These are phyloP conservation scores for Pica pica DNA, from an alignment of 2,113 vertebrate species.

Conservation along the genomic window DNA sequence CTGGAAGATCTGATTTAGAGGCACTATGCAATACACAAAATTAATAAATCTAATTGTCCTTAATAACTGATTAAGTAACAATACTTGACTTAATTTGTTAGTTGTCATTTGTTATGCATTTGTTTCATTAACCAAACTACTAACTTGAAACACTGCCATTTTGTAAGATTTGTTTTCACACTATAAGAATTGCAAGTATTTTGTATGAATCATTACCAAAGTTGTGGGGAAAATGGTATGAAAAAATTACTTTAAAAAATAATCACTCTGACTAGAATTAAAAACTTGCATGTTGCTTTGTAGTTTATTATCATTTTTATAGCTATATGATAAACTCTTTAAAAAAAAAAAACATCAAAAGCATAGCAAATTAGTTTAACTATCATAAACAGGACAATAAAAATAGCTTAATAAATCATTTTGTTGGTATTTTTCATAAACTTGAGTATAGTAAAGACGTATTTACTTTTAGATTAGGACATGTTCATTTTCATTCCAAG, in stretches of 20 bases:
- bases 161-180: not conserved
- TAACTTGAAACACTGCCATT: not conserved
- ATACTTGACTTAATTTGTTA: not conserved
- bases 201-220: not conserved
- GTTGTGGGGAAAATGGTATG: not conserved
- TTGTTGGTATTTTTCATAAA: not conserved
- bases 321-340: not conserved
- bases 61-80: not conserved
- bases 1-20: not conserved
- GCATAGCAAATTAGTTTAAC: not conserved
- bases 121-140: not conserved
- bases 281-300: not conserved
- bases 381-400: not conserved
- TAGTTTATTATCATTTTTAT: conserved; percentile 2
- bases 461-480: not conserved
- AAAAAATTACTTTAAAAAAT: not conserved
- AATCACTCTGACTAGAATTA: not conserved
- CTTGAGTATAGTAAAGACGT: not conserved
- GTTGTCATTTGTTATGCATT: not conserved
- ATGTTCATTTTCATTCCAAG: not conserved
- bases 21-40: not conserved
- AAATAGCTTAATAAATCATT: conserved; percentile 9
- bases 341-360: not conserved
- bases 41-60: not conserved
- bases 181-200: not conserved